Conservation (phyloP, 2,888 invertebrate genomes). For the Pseudococcus longispinus region DNA sequence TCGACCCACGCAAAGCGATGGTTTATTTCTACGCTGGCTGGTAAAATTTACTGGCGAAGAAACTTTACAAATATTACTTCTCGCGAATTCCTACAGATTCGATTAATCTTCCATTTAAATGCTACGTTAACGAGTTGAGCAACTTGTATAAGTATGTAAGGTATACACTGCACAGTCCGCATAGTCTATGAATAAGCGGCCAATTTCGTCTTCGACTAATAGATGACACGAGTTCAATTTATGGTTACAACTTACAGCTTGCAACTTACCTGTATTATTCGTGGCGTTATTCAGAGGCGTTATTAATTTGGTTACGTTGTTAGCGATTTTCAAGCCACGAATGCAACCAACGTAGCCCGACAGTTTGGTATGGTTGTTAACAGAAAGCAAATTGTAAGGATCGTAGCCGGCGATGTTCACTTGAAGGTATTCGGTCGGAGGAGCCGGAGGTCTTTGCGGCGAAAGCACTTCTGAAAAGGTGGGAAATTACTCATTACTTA, state of each 20-base stretch:
- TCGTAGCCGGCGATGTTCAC: slow-evolving; percentile 84
- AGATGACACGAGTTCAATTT: not conserved
- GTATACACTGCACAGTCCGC: not conserved
- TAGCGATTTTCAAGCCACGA: slow-evolving; percentile 84
- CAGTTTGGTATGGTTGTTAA: slow-evolving; percentile 63
- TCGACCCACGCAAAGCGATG: not conserved
- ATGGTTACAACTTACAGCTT: not conserved
- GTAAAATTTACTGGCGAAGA: not conserved
- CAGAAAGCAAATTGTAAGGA: slow-evolving; percentile 70
- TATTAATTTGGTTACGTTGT: slow-evolving; percentile 79
- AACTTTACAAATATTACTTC: not conserved
- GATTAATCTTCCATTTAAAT: not conserved
- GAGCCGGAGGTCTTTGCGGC: slow-evolving; percentile 86
- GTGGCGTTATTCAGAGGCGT: slow-evolving; percentile 61
- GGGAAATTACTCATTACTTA: slow-evolving; percentile 31
- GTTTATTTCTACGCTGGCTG: not conserved
- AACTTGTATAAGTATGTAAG: not conserved
- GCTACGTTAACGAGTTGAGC: not conserved
- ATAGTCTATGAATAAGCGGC: no score
- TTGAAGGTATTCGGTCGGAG: slow-evolving; percentile 88
- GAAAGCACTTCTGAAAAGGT: slow-evolving; percentile 78
- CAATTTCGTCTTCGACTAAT: not conserved
- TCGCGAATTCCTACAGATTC: not conserved
- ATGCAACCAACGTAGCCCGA: slow-evolving; percentile 83
- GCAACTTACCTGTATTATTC: slow-evolving; percentile 49